phyloP scores from a whole-genome alignment of 1,140 invertebrate genomes.

The Coenobita brevimanus region DNA sequence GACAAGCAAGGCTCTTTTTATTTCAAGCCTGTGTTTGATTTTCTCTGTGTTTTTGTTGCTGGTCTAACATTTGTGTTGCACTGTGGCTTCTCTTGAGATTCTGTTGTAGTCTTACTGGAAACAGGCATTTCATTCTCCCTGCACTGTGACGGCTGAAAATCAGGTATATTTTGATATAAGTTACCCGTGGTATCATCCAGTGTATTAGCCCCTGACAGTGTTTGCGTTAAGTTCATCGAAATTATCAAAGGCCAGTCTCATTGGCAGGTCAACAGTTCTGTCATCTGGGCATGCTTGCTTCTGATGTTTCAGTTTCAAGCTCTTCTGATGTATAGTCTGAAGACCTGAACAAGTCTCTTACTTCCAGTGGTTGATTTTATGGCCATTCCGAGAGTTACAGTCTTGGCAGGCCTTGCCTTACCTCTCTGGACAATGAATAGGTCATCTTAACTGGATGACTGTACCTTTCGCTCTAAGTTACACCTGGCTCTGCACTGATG shows the following conservation, averaged over 20 bases:
- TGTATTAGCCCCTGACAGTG: not conserved
- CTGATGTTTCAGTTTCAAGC: not conserved
- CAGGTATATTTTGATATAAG: not conserved
- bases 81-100: not conserved
- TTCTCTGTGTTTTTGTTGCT: not conserved
- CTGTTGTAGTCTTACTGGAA: no score
- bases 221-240: not conserved
- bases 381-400: conserved; percentile 4
- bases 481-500: no score
- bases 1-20: not conserved
- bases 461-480: not conserved
- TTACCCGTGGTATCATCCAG: not conserved
- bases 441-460: not conserved
- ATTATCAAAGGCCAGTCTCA: no score
- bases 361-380: not conserved
- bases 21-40: not conserved
- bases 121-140: no score
- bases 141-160: no score
- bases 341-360: no score
- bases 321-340: not conserved
- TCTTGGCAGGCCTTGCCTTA: not conserved
- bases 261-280: no score
- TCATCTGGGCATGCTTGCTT: no score
- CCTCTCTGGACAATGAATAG: conserved; percentile 1
- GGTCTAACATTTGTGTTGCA: not conserved